Evolutionary conservation across 1,140 invertebrate species (phyloP), one percentile per base, ranked within the genome.

Genomic region (Xylocopa sonorina): DNA sequence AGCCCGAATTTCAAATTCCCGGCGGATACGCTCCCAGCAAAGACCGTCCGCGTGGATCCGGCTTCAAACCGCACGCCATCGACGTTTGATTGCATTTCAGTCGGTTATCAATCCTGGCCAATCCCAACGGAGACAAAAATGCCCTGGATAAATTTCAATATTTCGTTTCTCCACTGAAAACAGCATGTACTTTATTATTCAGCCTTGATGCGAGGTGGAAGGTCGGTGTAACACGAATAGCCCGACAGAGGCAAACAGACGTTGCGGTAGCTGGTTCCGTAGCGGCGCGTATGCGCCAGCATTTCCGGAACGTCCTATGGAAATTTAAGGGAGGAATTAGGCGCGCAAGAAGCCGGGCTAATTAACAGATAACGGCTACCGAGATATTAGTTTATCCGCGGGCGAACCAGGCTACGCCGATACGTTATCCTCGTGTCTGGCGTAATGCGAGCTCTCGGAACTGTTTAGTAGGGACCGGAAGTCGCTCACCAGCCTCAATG

Each of bases 331-430:
- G 78, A 38, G 67, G 38, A 83, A 81, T 76, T 50, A 60, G 48
- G 60, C 58, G 41, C 38, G 66, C 81, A 87, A 87, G 81, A 86
- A 86, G 66, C 73, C 29, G 0, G 21, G 58, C 48, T 86, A 86
- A 87, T 87, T 86, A 87, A 86, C 84, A 80, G 85, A 83, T 86
- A 86, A 87, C 78, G 81, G 69, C 79, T 73, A 64, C 24, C 27
- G 58, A n/a, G 21, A 74, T 79, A 74, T 82, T 57, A 83, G 76
- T 83, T 79, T 79, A 74, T 64, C 75, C 68, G 41, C 38, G 41
- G 58, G 53, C 67, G 21, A 24, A 50, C 32, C 48, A 53, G 32
- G 29, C 2, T 18, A 64, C 38, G 46, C 7, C 53, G 53, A 72
- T 83, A 62, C 64, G 57, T 82, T 77, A 72, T 18, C 60, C 46